Evolutionary conservation across 2,113 vertebrate species (phyloP).

Genomic region (Beaufortia kweichowensis): DNA sequence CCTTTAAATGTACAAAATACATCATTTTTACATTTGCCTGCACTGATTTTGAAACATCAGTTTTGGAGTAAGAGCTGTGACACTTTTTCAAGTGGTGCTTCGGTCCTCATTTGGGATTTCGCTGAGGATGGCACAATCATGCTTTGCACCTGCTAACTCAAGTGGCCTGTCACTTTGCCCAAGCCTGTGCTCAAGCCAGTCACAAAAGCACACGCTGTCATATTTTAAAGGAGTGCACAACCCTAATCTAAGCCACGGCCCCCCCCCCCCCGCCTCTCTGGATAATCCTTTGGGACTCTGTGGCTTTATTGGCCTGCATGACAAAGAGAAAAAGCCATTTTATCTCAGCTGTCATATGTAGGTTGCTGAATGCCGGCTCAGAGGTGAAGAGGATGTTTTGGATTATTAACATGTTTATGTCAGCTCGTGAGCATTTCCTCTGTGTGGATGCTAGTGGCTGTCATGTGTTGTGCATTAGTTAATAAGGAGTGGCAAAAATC

Average conservation of each 20-base stretch:
- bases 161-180: slow-evolving; percentile 46
- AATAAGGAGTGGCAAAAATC: background rate
- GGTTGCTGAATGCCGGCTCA: slow-evolving; percentile 18
- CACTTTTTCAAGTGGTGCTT: slow-evolving; percentile 31
- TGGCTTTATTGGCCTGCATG: slow-evolving; percentile 31
- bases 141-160: slow-evolving; percentile 58
- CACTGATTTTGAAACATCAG: background rate
- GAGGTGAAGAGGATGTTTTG: slow-evolving; percentile 24
- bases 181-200: slow-evolving; percentile 9
- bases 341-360: slow-evolving; percentile 16
- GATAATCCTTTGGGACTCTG: slow-evolving; percentile 11
- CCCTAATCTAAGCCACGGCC: background rate
- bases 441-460: background rate
- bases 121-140: slow-evolving; percentile 56
- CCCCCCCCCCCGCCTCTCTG: background rate
- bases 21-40: background rate
- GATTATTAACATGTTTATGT: slow-evolving; percentile 30
- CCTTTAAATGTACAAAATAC: too few relatives aligned
- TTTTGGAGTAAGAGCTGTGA: slow-evolving; percentile 28
- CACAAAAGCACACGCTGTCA: slow-evolving; percentile 23
- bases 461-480: slow-evolving; percentile 1
- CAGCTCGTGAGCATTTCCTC: background rate
- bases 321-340: slow-evolving; percentile 23
- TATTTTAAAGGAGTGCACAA: slow-evolving; percentile 12
- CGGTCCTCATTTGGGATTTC: slow-evolving; percentile 52